Base-by-base conservation (phyloP, 2,797 vertebrate genomes). In the Chelonia mydas region DNA sequence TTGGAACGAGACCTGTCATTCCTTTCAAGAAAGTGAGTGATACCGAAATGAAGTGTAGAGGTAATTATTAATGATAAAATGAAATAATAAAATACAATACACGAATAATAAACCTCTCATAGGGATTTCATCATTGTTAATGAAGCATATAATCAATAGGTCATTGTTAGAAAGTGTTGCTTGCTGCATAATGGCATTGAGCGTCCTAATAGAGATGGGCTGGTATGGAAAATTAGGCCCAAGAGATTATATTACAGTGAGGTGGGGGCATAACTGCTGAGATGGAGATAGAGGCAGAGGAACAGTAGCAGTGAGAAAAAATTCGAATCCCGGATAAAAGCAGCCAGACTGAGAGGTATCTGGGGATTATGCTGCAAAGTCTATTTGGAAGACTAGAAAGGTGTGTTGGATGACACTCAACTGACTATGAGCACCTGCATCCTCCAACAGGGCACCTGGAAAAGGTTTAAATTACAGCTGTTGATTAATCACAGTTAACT, bases 11-110 rank as follows among this genome's bases (percentile, higher is more conserved):
- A 25, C n/a, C 0, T 2, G 90, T 65, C 84, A 92, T 95, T 92
- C 50, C 65, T 96, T 11, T 1, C 84, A 88, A 86, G 41, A 94
- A 94, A 88, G 82, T 84, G 86, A 96, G 94, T 82, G 77, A 93
- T 81, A 93, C 53, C 37, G 55, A 95, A 96, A 86, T 76, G 28
- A 91, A 96, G 91, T 68, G 49, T 81, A 94, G 90, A 59, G 3
- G 3, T 93, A 80, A 41, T 76, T 87, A 85, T 89, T 96, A 94
- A 95, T 88, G 95, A 92, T 87, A 59, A 59, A 51, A 50, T 74
- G 78, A 91, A 96, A 97, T 95, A 91, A 95, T 92, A 96, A 86
- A 57, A 78, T 77, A 94, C 31, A 92, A 96, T 94, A 87, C 94
- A 89, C 93, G 41, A 76, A 85, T 89, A 95, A 96, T 93, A 96